Conservation (phyloP, 2,888 invertebrate species). For the Anarsia innoxiella region DNA sequence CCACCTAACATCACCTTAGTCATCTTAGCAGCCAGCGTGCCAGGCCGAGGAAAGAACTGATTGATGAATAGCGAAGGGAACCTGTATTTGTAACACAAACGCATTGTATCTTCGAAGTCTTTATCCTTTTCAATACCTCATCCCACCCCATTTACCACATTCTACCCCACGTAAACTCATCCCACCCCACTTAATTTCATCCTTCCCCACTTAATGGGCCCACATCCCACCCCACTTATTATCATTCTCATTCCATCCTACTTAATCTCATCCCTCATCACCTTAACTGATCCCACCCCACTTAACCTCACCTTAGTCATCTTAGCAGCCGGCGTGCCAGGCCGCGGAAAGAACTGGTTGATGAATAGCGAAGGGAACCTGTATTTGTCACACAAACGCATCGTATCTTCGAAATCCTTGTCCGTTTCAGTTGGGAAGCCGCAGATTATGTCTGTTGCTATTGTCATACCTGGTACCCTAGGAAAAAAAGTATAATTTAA, state of each 20-base stretch:
- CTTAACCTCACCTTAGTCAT: conserved; percentile 76
- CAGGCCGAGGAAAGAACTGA: conserved; percentile 97
- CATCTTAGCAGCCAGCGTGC: conserved; percentile 96
- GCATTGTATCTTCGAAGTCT: conserved; percentile 92
- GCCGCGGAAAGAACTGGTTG: conserved; percentile 97
- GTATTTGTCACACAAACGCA: conserved; percentile 88
- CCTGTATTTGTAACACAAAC: conserved; percentile 86
- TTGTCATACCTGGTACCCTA: conserved; percentile 92
- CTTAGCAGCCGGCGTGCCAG: conserved; percentile 96
- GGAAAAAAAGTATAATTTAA: conserved; percentile 9
- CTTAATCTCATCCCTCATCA: no score
- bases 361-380: conserved; percentile 96
- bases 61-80: conserved; percentile 98
- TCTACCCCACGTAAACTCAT: no score
- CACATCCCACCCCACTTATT: no score
- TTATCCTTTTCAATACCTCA: conserved; percentile 93
- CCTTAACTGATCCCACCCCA: conserved; percentile 79
- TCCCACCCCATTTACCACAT: no score
- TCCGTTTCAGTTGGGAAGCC: conserved; percentile 98
- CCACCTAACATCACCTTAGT: conserved; percentile 54
- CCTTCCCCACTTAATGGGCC: no score
- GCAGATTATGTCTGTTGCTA: conserved; percentile 98
- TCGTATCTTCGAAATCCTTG: conserved; percentile 90
- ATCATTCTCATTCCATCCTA: no score
- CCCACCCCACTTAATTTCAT: no score